Conservation (phyloP, 1,140 invertebrate species). For the Sminthurides bifidus region DNA sequence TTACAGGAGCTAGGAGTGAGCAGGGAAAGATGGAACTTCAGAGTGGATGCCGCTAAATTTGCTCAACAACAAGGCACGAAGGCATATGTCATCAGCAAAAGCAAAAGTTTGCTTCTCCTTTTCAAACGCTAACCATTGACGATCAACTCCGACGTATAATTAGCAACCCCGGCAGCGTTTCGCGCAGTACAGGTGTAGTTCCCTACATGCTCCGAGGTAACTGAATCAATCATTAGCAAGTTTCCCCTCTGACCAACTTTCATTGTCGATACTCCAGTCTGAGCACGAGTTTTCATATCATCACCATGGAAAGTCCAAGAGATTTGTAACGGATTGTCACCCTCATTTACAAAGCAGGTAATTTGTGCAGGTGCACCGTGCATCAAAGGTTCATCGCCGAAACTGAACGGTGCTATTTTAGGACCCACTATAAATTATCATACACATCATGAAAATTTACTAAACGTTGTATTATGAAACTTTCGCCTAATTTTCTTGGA, state of each 20-base stretch:
- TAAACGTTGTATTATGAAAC: no score
- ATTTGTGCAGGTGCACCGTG: slow-evolving; percentile 32
- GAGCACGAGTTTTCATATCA: slow-evolving; percentile 2
- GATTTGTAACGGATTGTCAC: slow-evolving; percentile 41
- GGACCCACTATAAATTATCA: slow-evolving; percentile 57
- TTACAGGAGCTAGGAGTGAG: no score
- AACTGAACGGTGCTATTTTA: slow-evolving; percentile 50
- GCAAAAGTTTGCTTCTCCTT: no score
- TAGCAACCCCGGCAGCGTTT: slow-evolving; percentile 37
- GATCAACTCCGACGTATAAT: slow-evolving; percentile 33
- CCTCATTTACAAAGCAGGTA: slow-evolving; percentile 36
- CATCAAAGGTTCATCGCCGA: slow-evolving; percentile 45
- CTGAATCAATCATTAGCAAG: slow-evolving; percentile 38
- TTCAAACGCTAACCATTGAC: no score
- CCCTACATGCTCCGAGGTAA: slow-evolving; percentile 38
- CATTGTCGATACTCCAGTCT: slow-evolving; percentile 17
- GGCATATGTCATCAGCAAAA: no score
- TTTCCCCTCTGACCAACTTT: slow-evolving; percentile 33
- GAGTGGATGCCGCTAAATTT: no score
- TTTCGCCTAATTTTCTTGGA: no score
- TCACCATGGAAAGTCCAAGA: slow-evolving; percentile 41
- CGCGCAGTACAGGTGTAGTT: slow-evolving; percentile 44
- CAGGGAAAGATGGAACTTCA: no score
- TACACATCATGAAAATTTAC: no score
- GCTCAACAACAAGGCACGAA: no score